A percentile compares a stretch with the other conserved stretches of the same genome.
Conservation (phyloP, 1,140 invertebrate species). For the Trichonephila inaurata region DNA sequence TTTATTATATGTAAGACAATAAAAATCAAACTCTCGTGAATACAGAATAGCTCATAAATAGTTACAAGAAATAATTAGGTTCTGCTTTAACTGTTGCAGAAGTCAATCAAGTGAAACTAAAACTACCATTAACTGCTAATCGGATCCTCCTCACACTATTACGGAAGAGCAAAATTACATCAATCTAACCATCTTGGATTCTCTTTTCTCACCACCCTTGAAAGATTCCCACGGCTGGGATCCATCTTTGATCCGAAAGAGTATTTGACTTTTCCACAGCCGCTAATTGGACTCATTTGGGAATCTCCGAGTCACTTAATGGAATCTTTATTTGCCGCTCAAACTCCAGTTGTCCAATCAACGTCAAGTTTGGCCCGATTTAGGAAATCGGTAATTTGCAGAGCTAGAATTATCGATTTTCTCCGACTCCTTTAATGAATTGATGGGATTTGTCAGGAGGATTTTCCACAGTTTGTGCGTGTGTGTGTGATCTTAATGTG, state of each 20-base stretch:
- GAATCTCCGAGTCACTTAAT: slow-evolving; percentile 38
- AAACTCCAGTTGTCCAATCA: slow-evolving; percentile 26
- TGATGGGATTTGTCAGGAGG: not conserved
- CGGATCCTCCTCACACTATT: not conserved
- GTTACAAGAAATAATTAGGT: not conserved
- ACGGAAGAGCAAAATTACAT: not conserved
- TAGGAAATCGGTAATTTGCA: slow-evolving; percentile 41
- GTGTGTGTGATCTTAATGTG: not conserved
- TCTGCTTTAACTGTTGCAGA: not conserved
- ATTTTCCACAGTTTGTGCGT: not conserved
- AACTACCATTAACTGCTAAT: not conserved
- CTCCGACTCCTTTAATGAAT: slow-evolving; percentile 16
- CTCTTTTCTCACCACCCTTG: slow-evolving; percentile 12
- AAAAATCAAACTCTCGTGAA: not conserved
- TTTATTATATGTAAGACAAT: too few species aligned
- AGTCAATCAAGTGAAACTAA: not conserved
- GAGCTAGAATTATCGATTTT: slow-evolving; percentile 8
- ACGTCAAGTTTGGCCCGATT: slow-evolving; percentile 20
- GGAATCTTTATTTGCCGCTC: slow-evolving; percentile 21
- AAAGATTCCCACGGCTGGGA: not conserved
- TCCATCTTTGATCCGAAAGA: not conserved
- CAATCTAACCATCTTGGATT: not conserved
- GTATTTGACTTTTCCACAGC: slow-evolving; percentile 31
- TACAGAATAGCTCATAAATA: not conserved
- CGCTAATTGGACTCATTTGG: slow-evolving; percentile 55